phyloP scores from a whole-genome alignment of 2,797 vertebrate genomes.

The Euphonia xanthogaster region DNA sequence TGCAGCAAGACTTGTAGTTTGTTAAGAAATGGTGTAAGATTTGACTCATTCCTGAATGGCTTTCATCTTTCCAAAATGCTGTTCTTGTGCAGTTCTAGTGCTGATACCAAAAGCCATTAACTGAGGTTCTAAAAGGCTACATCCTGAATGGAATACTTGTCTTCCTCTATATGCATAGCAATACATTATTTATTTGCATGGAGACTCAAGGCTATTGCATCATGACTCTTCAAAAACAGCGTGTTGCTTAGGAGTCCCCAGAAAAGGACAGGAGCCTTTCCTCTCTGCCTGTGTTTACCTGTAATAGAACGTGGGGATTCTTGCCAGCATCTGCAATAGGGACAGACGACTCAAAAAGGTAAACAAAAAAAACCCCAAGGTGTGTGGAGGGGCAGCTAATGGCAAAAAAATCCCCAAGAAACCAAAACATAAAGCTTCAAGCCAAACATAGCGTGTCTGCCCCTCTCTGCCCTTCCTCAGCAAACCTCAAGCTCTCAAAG shows the following conservation, averaged over 20 bases:
- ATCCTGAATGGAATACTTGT: neutral
- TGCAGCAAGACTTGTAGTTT: neutral
- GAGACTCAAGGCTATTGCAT: neutral
- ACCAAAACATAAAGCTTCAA: neutral
- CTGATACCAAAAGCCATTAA: neutral
- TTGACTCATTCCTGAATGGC: neutral
- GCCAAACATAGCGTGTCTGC: accelerated
- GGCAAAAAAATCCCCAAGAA: neutral
- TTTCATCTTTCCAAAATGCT: neutral
- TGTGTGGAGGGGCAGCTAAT: too few relatives aligned
- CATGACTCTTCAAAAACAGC: neutral
- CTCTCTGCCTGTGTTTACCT: neutral
- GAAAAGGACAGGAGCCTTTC: neutral
- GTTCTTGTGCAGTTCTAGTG: neutral
- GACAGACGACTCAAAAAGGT: neutral
- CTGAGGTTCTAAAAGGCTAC: neutral
- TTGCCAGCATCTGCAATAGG: neutral
- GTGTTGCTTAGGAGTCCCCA: neutral
- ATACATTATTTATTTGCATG: constrained; percentile 7
- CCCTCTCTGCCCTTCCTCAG: accelerated
- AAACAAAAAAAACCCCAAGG: accelerated
- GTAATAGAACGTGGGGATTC: neutral
- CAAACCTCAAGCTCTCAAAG: neutral
- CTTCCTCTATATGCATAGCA: neutral
- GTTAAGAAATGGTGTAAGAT: neutral